phyloP scores from a whole-genome alignment of 2,113 vertebrate genomes.

The Entelurus aequoreus region DNA sequence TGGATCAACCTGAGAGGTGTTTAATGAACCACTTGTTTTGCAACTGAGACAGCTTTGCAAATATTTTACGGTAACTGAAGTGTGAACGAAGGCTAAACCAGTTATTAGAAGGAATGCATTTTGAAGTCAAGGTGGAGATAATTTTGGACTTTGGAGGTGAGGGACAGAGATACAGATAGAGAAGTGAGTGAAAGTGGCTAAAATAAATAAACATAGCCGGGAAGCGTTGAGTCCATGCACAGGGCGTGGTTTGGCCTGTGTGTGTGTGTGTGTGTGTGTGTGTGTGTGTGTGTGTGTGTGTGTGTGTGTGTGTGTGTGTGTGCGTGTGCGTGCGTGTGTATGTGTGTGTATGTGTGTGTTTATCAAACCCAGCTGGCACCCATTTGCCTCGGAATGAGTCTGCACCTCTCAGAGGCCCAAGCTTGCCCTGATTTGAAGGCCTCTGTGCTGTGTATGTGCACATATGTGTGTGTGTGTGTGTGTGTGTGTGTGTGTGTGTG shows the following conservation, averaged over 20 bases:
- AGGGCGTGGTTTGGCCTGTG: constrained; percentile 63
- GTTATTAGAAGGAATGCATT: constrained; percentile 42
- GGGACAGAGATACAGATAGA: constrained; percentile 64
- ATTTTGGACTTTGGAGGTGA: constrained; percentile 30
- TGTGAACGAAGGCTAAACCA: constrained; percentile 19
- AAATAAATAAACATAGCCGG: constrained; percentile 72
- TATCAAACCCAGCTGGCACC: constrained; percentile 77
- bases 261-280: too few relatives aligned
- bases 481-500: too few relatives aligned
- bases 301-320: constrained; percentile 32
- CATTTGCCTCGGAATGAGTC: constrained; percentile 74
- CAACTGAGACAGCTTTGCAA: not conserved
- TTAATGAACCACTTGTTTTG: not conserved
- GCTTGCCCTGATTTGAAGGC: constrained; percentile 70
- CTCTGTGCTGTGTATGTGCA: constrained; percentile 44
- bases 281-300: too few relatives aligned
- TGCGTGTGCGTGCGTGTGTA: constrained; percentile 33
- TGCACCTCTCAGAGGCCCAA: constrained; percentile 68
- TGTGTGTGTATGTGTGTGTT: constrained; percentile 56
- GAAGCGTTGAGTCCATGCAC: constrained; percentile 65
- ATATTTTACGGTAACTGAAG: constrained; percentile 4
- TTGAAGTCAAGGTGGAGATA: constrained; percentile 14
- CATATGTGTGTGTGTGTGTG: constrained; percentile 4
- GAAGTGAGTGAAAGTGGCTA: constrained; percentile 51
- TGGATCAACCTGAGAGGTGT: not conserved